Percentiles rank a stretch among this genome's conserved stretches.
phyloP scores from a whole-genome alignment of 2,888 invertebrate genomes.

The Drosophila pegasa region DNA sequence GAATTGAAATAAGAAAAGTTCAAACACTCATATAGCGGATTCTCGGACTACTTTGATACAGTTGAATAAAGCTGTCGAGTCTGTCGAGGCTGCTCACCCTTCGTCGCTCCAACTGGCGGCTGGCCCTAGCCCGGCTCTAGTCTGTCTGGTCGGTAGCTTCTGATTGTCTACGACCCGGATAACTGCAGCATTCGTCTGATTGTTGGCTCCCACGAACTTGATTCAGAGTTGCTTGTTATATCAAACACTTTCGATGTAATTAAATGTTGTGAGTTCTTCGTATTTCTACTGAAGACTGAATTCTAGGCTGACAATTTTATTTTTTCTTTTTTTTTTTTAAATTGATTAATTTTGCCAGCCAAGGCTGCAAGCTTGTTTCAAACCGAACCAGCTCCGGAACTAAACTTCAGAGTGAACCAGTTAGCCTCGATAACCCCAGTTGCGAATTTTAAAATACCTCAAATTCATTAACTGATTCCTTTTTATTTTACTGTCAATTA shows the following conservation, averaged over 20 bases:
- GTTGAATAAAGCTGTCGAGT: background rate
- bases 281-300: constrained; percentile 66
- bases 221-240: constrained; percentile 14
- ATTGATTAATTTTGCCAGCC: constrained; percentile 33
- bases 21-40: constrained; percentile 27
- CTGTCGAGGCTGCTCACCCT: too few species aligned
- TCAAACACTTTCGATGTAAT: constrained; percentile 40
- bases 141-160: constrained; percentile 10
- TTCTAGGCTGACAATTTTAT: constrained; percentile 19
- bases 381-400: background rate
- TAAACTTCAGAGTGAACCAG: background rate
- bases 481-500: too few species aligned
- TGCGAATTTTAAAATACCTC: too few species aligned
- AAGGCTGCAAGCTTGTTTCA: constrained; percentile 13
- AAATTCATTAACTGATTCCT: too few species aligned
- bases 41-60: constrained; percentile 41
- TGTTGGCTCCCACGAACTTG: constrained; percentile 16
- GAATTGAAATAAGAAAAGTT: constrained; percentile 43
- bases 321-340: constrained; percentile 12
- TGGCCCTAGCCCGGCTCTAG: background rate
- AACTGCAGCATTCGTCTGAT: constrained; percentile 38
- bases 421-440: background rate
- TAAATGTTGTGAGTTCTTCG: constrained; percentile 51
- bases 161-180: constrained; percentile 2
- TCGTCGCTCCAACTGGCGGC: background rate